A percentile compares a stretch with the other conserved stretches of the same genome.
phyloP scores from a whole-genome alignment of 1,140 invertebrate species.

The Aphis gossypii region DNA sequence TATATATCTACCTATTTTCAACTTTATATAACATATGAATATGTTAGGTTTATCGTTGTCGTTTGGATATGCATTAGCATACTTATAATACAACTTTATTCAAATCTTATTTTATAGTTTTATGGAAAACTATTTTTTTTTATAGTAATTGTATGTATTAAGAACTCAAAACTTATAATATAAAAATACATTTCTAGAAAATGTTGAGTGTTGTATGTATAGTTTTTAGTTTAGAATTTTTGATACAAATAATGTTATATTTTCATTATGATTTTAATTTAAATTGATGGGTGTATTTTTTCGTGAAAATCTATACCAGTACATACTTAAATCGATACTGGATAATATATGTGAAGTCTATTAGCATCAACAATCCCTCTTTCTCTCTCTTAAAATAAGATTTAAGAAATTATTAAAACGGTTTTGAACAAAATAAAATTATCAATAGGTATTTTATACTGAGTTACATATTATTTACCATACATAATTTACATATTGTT shows the following conservation, averaged over 20 bases:
- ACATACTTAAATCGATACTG: background rate
- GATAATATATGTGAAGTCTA: background rate
- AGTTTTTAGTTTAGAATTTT: background rate
- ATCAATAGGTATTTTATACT: background rate
- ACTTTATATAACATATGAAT: background rate
- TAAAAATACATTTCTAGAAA: background rate
- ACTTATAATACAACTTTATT: slow-evolving; percentile 13
- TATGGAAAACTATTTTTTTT: background rate
- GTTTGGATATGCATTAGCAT: background rate
- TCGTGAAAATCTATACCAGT: background rate
- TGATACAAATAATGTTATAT: background rate
- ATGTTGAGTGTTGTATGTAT: background rate
- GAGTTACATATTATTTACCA: too few species aligned
- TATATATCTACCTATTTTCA: background rate
- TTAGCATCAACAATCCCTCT: background rate
- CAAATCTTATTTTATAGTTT: slow-evolving; percentile 11
- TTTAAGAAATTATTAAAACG: background rate
- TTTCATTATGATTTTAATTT: background rate
- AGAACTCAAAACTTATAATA: background rate
- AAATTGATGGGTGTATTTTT: background rate
- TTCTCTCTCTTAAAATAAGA: background rate
- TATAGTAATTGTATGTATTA: background rate
- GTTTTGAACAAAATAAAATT: background rate
- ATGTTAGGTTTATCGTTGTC: slow-evolving; percentile 3
- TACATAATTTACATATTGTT: background rate